Evolutionary conservation across 37 sponge, comb jelly and placozoan genomes (phyloP).

Genomic region (Diacarnus erythraeanus): DNA sequence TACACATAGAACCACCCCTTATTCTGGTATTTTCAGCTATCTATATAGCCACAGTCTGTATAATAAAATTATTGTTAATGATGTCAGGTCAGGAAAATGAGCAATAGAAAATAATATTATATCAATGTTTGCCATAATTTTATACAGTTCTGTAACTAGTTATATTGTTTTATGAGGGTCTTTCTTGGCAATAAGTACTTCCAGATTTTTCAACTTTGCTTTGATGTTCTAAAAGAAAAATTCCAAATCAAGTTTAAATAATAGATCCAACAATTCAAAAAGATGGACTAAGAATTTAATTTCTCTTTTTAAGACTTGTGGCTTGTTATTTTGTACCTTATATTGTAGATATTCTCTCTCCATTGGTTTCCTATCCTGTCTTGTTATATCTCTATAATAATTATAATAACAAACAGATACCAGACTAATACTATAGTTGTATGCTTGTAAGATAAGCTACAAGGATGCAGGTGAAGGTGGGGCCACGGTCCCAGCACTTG

Average conservation of each 20-base stretch:
- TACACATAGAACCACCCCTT: too few species aligned
- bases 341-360: slow-evolving; percentile 40
- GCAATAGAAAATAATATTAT: too few species aligned
- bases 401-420: background rate
- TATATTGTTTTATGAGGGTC: slow-evolving; percentile 15
- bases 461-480: too few species aligned
- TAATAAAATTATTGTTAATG: too few species aligned
- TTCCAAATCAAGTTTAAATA: background rate
- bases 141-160: too few species aligned
- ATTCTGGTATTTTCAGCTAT: too few species aligned
- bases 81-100: too few species aligned
- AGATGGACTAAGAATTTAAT: background rate
- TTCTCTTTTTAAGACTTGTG: background rate
- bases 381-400: slow-evolving; percentile 13
- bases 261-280: background rate
- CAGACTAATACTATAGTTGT: background rate
- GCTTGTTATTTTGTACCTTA: slow-evolving; percentile 31
- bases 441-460: too few species aligned
- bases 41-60: too few species aligned
- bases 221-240: slow-evolving; percentile 25
- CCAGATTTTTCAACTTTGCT: slow-evolving; percentile 4
- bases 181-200: background rate
- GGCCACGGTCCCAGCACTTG: too few species aligned
- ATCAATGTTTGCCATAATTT: too few species aligned
- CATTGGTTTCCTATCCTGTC: slow-evolving; percentile 33